These are phyloP conservation scores for Oryzias sinensis DNA, from an alignment of 2,797 vertebrate species.

Conservation along the genomic window DNA sequence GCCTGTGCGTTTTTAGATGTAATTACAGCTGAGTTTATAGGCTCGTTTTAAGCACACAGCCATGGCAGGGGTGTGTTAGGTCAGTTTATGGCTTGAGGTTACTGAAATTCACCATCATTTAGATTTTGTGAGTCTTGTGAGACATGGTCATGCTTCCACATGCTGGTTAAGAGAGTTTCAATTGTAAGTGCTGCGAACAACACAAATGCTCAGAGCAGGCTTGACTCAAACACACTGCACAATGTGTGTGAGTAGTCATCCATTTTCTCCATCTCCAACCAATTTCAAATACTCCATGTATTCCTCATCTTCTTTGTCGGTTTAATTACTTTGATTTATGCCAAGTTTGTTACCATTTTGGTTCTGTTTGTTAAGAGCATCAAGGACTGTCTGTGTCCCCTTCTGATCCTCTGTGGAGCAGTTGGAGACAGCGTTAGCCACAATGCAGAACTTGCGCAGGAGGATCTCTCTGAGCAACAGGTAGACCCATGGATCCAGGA, in stretches of 20 bases:
- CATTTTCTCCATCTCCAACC: slow-evolving; percentile 1
- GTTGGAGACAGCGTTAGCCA: slow-evolving; percentile 87
- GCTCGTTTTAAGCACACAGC: slow-evolving; percentile 20
- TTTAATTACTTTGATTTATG: slow-evolving; percentile 50
- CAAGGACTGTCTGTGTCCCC: slow-evolving; percentile 60
- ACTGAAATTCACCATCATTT: slow-evolving; percentile 1
- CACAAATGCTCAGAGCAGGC: slow-evolving; percentile 23
- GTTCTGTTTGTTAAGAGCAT: slow-evolving; percentile 63
- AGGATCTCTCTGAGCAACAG: slow-evolving; percentile 93
- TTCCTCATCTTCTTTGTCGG: not conserved
- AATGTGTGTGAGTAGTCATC: slow-evolving; percentile 3
- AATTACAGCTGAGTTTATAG: slow-evolving; percentile 23
- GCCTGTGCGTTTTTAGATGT: not conserved
- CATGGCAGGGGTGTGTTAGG: slow-evolving; percentile 12
- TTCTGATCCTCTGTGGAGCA: slow-evolving; percentile 81
- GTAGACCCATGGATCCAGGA: slow-evolving; percentile 98
- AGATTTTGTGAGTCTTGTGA: too few relatives aligned
- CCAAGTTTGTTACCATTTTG: slow-evolving; percentile 50
- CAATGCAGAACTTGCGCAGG: slow-evolving; percentile 87
- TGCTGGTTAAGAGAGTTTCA: slow-evolving; percentile 56
- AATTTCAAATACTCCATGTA: slow-evolving; percentile 10
- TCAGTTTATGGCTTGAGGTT: slow-evolving; percentile 38
- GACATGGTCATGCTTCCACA: slow-evolving; percentile 43
- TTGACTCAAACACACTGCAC: slow-evolving; percentile 10
- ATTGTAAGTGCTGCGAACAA: slow-evolving; percentile 34